Evolutionary conservation across 2,797 vertebrate genomes (phyloP), one percentile per base, ranked within the genome.

Genomic region (Clarias platycephalus): DNA sequence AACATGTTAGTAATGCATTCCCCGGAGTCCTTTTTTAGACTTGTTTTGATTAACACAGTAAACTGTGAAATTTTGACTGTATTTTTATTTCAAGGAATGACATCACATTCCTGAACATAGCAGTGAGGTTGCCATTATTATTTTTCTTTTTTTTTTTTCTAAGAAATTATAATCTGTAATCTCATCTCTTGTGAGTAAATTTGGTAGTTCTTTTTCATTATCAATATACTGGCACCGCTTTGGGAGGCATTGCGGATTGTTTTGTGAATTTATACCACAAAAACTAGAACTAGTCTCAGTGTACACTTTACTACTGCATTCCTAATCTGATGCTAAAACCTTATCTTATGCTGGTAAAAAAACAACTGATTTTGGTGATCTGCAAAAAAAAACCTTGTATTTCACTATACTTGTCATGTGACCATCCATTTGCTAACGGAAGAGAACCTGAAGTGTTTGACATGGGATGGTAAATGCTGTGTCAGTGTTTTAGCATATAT

Each of bases 1-100:
- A 80, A 80, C 78, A 74, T 63, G 58, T 31, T 88, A 85, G 55
- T 82, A 84, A 68, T 58, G 62, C 40, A 55, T 79, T 79, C 67
- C 49, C 44, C 16, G 10, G 22, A 66, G 55, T 57, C 28, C 8
- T 66, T 60, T 58, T 60, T 76, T 53, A 68, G 49, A 66, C 4
- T 22, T 66, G n/a, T 80, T 80, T 58, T 60, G 22, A 63, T 31
- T 28, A 75, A 63, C 34, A 79, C 77, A 28, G 7, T 64, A 37
- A 79, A 40, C 34, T 64, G 9, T 66, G n/a, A 49, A 9, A 74
- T 26, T 74, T 9, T 53, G 4, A 9, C 24, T 13, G 9, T 18
- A 20, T 31, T 75, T 53, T 10, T 3, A 77, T 77, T 24, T 16
- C n/a, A 58, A n/a, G 28, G 44, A 63, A 18, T n/a, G 9, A 40